Evolutionary conservation across 2,888 invertebrate genomes (phyloP), one percentile per base, ranked within the genome.

Genomic region (Epirrita christyi): DNA sequence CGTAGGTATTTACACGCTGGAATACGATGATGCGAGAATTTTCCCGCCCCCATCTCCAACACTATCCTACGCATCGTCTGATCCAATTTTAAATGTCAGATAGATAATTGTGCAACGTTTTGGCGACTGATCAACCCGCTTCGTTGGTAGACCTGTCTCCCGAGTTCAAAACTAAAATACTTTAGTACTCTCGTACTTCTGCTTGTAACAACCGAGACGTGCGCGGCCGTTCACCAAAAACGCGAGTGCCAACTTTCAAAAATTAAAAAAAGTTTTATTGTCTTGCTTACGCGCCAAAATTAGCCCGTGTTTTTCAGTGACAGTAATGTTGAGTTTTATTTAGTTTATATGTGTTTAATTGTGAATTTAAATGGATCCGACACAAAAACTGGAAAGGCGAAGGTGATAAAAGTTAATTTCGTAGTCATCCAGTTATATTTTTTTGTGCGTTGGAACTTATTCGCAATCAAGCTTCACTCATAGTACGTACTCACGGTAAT

Each of bases 61-160:
- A 55, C 73, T 78, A 80, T 70, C 76, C 76, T 76, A 75, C 81
- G 78, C 77, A 70, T 73, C 72, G 77, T 81, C 80, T 82, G 88
- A 83, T 88, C 90, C 88, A 86, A 89, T 91, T 92, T 92, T 89
- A 90, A 91, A 91, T 92, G 90, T 91, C 91, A 91, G 87, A 86
- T 86, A 87, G 88, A 87, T 89, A 89, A 90, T 91, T 91, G 90
- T 90, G 90, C 83, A 90, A 89, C 83, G 67, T 75, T 73, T 83
- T 88, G 90, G 89, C 90, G 82, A 78, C 79, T 72, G 76, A 79
- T 88, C 88, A 88, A 86, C 82, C 72, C 67, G 71, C 60, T 64
- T 66, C 68, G 54, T 61, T 58, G 71, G 76, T 64, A 78, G 80
- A 80, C 79, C 72, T 81, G 83, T 82, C 83, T 81, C 78, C 71